Evolutionary conservation across 2,888 invertebrate species (phyloP), one percentile per base, ranked within the genome.

Genomic region (Melangyna quadrimaculata): DNA sequence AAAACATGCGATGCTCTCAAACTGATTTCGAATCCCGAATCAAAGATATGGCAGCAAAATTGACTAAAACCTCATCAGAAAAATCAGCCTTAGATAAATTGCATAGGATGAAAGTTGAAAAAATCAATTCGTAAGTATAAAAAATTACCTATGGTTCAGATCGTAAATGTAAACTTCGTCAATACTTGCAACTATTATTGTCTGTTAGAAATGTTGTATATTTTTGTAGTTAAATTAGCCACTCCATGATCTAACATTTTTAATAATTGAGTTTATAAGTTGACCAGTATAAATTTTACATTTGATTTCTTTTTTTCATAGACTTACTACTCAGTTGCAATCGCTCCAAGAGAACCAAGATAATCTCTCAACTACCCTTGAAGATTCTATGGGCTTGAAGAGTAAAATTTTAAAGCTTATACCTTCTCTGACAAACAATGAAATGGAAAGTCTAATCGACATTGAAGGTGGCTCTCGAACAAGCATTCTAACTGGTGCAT

Each of bases 381-480:
- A 89, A 9, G 89, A 89, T 14, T 90, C 91, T 6, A 88, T 89
- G 32, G 89, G 89, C 43, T 87, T 92, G 12, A 91, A 91, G 69
- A 89, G 89, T 19, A 91, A 92, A 88, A 87, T 92, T 32, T 88
- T 90, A 1, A 91, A 92, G 89, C 89, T 92, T 8, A 79, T 92
- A 22, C 91, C 92, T 7, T 83, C 88, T 6, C 86, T 90, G 10
- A 89, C 88, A 61, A 89, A 88, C 74, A 90, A 89, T 51, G 91
- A 91, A 73, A 89, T 91, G 84, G 92, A 92, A 79, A 92, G 92
- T 35, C 88, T 92, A 12, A 88, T 91, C 14, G 91, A 91, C 83
- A 89, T 90, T 9, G 89, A 90, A 71, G 88, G 80, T 22, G 80
- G 77, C 2, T 57, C 82, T 12, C 87, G 88, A 61, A 88, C 89